Percentiles rank a stretch among this genome's conserved stretches.
Conservation (phyloP, 2,888 invertebrate genomes). For the Priocnemis perturbator region DNA sequence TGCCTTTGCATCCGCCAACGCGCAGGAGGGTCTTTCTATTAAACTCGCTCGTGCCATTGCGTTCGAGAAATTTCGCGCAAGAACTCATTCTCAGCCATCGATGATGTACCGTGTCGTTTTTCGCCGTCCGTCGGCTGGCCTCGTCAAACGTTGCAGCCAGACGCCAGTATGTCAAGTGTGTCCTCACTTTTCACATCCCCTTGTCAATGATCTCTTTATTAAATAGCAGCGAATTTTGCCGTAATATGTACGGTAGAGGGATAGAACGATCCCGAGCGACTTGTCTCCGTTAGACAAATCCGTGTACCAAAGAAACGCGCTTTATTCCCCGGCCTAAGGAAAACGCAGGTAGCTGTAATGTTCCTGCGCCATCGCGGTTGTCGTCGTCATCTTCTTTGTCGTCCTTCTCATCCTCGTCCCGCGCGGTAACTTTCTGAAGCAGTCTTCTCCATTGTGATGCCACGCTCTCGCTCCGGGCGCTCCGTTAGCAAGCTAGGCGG, state of each 20-base stretch:
- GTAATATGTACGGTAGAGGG: no score
- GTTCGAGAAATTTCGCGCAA: constrained; percentile 17
- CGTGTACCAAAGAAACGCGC: constrained; percentile 19
- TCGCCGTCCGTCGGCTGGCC: background rate
- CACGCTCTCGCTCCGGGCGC: constrained; percentile 62
- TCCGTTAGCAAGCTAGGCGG: constrained; percentile 66
- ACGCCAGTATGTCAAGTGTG: no score
- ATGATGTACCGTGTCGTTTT: background rate
- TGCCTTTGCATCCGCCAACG: constrained; percentile 9
- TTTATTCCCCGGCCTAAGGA: constrained; percentile 18
- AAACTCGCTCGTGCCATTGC: background rate
- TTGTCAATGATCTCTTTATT: no score
- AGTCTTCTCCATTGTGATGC: constrained; percentile 58
- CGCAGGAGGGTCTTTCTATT: constrained; percentile 6
- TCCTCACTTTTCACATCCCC: no score
- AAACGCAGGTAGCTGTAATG: constrained; percentile 35
- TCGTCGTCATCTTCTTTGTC: constrained; percentile 35
- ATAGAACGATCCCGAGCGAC: background rate
- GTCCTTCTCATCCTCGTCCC: constrained; percentile 30
- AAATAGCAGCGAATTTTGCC: no score
- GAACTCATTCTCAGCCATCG: constrained; percentile 18
- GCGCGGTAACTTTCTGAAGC: constrained; percentile 59
- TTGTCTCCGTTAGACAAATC: constrained; percentile 11
- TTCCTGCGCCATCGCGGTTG: constrained; percentile 30
- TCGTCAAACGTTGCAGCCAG: no score